Evolutionary conservation across 2,888 invertebrate species (phyloP).

Genomic region (Aquatica leii): DNA sequence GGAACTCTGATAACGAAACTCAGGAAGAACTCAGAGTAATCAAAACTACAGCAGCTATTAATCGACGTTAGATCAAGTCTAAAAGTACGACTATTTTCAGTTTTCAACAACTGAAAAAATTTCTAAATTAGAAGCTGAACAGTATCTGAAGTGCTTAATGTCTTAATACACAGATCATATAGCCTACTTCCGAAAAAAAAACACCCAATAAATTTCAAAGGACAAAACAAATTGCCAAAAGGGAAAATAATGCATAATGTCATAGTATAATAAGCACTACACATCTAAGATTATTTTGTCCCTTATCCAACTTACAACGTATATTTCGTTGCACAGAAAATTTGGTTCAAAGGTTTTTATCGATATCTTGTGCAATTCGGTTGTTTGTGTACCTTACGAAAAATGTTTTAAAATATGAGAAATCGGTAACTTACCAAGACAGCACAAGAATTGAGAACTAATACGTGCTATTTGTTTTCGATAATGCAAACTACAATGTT

Average conservation of each 20-base stretch:
- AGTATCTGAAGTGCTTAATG: not conserved
- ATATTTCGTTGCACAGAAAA: not conserved
- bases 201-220: not conserved
- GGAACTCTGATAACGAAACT: too few relatives aligned
- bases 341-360: not conserved
- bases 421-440: not conserved
- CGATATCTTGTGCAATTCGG: slow-evolving; percentile 2
- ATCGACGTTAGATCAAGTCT: too few relatives aligned
- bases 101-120: too few relatives aligned
- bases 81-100: too few relatives aligned
- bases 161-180: not conserved
- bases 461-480: not conserved
- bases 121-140: too few relatives aligned
- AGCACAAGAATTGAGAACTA: not conserved
- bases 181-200: not conserved
- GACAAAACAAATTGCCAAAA: not conserved
- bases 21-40: too few relatives aligned
- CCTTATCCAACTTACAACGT: not conserved
- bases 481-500: not conserved
- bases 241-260: not conserved
- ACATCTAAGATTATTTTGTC: not conserved
- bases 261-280: not conserved
- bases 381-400: not conserved
- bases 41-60: too few relatives aligned
- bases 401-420: not conserved